Percentiles rank a stretch among this genome's conserved stretches.
Conservation (phyloP, 2,113 vertebrate species). For the Nansenia antarctica region DNA sequence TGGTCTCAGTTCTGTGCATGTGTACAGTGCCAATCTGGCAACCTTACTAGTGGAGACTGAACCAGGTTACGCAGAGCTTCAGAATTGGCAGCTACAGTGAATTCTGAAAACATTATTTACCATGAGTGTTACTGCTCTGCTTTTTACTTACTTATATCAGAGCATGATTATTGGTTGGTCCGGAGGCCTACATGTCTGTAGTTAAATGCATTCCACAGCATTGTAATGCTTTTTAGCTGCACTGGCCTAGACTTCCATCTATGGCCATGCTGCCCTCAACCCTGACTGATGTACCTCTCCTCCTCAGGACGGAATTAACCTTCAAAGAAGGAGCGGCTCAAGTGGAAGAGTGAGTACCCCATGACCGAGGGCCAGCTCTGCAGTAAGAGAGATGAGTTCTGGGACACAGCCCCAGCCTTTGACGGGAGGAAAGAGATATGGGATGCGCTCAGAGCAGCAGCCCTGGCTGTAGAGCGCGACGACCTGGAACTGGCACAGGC, state of each 20-base stretch:
- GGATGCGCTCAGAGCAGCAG: constrained; percentile 94
- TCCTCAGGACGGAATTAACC: constrained; percentile 87
- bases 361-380: constrained; percentile 95
- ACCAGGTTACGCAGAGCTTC: too few relatives aligned
- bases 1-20: too few relatives aligned
- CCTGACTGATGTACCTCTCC: neutral
- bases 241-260: too few relatives aligned
- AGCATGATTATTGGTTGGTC: too few relatives aligned
- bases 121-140: too few relatives aligned
- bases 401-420: constrained; percentile 94
- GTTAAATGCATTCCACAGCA: too few relatives aligned
- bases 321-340: constrained; percentile 91
- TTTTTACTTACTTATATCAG: neutral
- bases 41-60: too few relatives aligned
- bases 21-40: too few relatives aligned
- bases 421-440: constrained; percentile 98
- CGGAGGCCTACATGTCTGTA: too few relatives aligned
- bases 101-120: too few relatives aligned
- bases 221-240: too few relatives aligned
- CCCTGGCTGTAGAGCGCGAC: constrained; percentile 87
- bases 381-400: constrained; percentile 95
- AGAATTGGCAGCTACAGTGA: too few relatives aligned
- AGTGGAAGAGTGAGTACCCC: constrained; percentile 96
- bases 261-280: neutral
- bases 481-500: constrained; percentile 95